A percentile compares a stretch with the other conserved stretches of the same genome.
phyloP scores from a whole-genome alignment of 2,888 invertebrate genomes.

The Ceraclea dissimilis region DNA sequence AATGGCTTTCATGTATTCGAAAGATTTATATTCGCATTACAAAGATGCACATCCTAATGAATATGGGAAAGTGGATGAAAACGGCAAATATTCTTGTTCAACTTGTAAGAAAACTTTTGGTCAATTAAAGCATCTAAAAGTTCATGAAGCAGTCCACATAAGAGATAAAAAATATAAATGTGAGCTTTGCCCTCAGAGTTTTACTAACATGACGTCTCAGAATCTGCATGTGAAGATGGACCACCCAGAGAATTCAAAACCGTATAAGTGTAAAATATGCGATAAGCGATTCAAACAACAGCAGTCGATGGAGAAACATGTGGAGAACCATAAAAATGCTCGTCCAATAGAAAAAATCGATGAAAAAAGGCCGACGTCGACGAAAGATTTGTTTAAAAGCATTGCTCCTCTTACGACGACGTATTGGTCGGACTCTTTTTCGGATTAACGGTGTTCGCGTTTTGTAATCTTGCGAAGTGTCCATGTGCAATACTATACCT shows the following conservation, averaged over 20 bases:
- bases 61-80: slow-evolving; percentile 16
- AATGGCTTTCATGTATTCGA: slow-evolving; percentile 21
- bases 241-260: slow-evolving; percentile 30
- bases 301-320: slow-evolving; percentile 37
- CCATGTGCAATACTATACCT: slow-evolving; percentile 13
- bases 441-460: slow-evolving; percentile 31
- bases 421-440: slow-evolving; percentile 43
- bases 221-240: slow-evolving; percentile 45
- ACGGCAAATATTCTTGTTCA: slow-evolving; percentile 29
- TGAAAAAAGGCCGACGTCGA: slow-evolving; percentile 25
- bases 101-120: slow-evolving; percentile 37
- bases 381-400: slow-evolving; percentile 38
- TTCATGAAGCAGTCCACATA: slow-evolving; percentile 31
- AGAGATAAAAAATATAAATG: slow-evolving; percentile 38
- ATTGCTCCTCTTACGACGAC: slow-evolving; percentile 41
- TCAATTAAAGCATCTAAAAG: slow-evolving; percentile 33
- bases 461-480: neutral
- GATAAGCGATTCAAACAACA: slow-evolving; percentile 38
- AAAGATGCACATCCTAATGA: slow-evolving; percentile 23
- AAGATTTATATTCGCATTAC: slow-evolving; percentile 23
- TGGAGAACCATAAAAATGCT: slow-evolving; percentile 34
- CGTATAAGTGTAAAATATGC: slow-evolving; percentile 37
- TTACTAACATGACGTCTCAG: slow-evolving; percentile 42
- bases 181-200: slow-evolving; percentile 39
- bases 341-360: slow-evolving; percentile 27